Evolutionary conservation across 2,113 vertebrate genomes (phyloP).

Genomic region (Puntigrus tetrazona): DNA sequence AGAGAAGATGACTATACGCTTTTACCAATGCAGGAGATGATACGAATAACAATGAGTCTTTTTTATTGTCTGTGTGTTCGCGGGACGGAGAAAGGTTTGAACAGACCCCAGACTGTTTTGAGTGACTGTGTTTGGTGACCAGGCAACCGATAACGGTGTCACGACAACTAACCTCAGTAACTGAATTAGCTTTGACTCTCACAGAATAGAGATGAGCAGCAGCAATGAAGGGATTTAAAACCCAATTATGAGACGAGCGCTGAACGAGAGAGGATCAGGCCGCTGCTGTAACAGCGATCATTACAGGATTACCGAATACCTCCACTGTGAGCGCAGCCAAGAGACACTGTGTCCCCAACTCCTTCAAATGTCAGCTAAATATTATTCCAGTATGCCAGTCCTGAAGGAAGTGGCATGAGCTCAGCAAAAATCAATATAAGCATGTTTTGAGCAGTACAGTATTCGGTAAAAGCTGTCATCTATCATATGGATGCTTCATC

Average conservation of each 20-base stretch:
- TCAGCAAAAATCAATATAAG: slow-evolving; percentile 30
- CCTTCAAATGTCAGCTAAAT: slow-evolving; percentile 46
- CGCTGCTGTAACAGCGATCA: slow-evolving; percentile 10
- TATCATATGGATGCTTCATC: too few species aligned
- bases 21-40: not conserved
- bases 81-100: not conserved
- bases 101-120: slow-evolving; percentile 19
- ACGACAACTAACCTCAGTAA: not conserved
- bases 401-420: not conserved
- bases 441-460: too few species aligned
- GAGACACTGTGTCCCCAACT: not conserved
- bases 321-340: not conserved
- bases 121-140: slow-evolving; percentile 48
- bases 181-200: slow-evolving; percentile 40
- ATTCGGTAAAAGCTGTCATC: too few species aligned
- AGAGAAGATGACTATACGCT: not conserved
- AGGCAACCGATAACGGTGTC: slow-evolving; percentile 46
- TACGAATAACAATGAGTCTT: not conserved
- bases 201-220: slow-evolving; percentile 26
- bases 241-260: slow-evolving; percentile 51
- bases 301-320: slow-evolving; percentile 4
- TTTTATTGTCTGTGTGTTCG: not conserved
- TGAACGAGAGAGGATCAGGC: slow-evolving; percentile 43
- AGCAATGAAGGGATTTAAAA: slow-evolving; percentile 46
- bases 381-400: slow-evolving; percentile 41